Base-by-base conservation (phyloP, 1,140 invertebrate species). In the Monomorium pharaonis region DNA sequence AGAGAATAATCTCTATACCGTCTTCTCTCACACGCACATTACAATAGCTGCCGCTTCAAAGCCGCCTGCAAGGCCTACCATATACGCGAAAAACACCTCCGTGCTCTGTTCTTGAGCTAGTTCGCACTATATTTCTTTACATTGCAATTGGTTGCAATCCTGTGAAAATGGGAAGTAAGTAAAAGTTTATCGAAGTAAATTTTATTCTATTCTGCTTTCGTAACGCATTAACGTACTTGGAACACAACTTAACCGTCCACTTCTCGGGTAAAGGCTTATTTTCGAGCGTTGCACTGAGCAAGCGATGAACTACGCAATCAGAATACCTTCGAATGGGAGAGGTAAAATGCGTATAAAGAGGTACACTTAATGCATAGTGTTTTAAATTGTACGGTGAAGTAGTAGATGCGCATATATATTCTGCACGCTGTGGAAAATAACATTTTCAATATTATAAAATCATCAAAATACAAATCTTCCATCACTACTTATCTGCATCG, bases 291-390 rank as follows among this genome's bases (percentile, higher is more conserved):
- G 92, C 89, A 67, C 95, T 27, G 95, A 95, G 83, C 96, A 95
- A 96, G 93, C 98, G 96, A 94, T 99, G 99, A 10, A 99, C 98
- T 92, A 99, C 96, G 42, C 99, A 96, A 95, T 99, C 99, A 0
- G 98, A 96, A 95, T 99, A 99, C 70, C 99, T 96, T 91, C 99
- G 95, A 89, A 99, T 99, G 0, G 99, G 99, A 51, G 98, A 99
- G 3, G 98, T 99, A 92, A 99, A 99, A 95, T 99, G 98, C 5
- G 99, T 99, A 92, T 99, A 99, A 37, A 98, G 95, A 2, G 97
- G 97, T 62, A 98, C 97, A 93, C 97, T 98, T 1, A 99, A 94
- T 18, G 98, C 98, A 94, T 98, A 99, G 95, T 99, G 98, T 78
- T 95, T 95, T 62, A 97, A 97, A 69, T 97, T 94, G 10, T 96